phyloP scores from a whole-genome alignment of 53 echinoderm and acorn worm genomes.

The Glandiceps talaboti region DNA sequence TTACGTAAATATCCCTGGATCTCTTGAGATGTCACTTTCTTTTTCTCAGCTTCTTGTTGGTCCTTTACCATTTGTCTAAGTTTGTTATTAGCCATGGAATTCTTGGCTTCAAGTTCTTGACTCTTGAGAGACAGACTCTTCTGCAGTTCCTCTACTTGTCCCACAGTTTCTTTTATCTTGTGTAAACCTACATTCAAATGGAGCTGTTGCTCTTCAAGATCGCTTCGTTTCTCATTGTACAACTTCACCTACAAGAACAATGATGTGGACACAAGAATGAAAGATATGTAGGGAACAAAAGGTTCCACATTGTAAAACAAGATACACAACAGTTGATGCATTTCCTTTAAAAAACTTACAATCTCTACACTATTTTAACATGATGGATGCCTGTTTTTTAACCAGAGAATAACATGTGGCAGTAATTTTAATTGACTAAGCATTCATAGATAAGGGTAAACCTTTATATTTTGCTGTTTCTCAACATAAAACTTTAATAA shows the following conservation, averaged over 20 bases:
- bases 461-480: too few relatives aligned
- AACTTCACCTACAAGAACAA: constrained; percentile 58
- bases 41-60: constrained; percentile 99
- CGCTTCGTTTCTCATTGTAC: constrained; percentile 95
- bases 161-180: constrained; percentile 99
- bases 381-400: too few relatives aligned
- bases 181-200: constrained; percentile 99
- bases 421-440: too few relatives aligned
- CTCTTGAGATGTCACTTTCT: constrained; percentile 96
- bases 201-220: constrained; percentile 97
- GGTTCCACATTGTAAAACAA: too few relatives aligned
- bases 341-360: too few relatives aligned
- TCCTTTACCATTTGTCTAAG: constrained; percentile 99
- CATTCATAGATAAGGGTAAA: too few relatives aligned
- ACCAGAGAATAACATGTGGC: too few relatives aligned
- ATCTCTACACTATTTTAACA: too few relatives aligned
- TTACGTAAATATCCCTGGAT: constrained; percentile 64
- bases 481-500: too few relatives aligned
- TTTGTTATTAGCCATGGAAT: constrained; percentile 91
- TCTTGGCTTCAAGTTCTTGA: constrained; percentile 92
- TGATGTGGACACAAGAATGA: neutral
- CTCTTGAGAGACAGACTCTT: constrained; percentile 95
- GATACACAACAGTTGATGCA: too few relatives aligned
- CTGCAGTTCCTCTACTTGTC: constrained; percentile 96
- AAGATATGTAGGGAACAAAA: too few relatives aligned